A percentile compares a stretch with the other conserved stretches of the same genome.
These are phyloP conservation scores for Rugalucina vietnamica DNA, from an alignment of 2,888 invertebrate genomes.

Conservation along the genomic window DNA sequence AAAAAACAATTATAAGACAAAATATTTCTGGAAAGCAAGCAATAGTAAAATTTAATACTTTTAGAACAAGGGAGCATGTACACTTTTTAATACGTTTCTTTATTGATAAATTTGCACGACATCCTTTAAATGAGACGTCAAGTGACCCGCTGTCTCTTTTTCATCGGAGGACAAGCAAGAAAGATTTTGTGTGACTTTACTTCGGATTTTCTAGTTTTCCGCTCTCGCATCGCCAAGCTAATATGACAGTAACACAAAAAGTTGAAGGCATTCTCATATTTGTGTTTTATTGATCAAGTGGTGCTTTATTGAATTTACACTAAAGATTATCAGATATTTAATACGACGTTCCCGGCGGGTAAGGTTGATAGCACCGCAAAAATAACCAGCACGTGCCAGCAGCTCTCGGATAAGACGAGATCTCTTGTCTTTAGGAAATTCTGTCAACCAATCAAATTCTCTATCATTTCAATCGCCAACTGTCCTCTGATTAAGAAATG, in stretches of 20 bases:
- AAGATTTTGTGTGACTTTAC: background rate
- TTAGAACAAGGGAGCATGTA: too few relatives aligned
- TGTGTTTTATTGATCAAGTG: background rate
- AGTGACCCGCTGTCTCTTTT: too few relatives aligned
- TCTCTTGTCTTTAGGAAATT: constrained; percentile 42
- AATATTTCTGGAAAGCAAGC: too few relatives aligned
- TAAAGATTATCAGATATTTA: background rate
- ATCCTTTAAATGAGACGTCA: too few relatives aligned
- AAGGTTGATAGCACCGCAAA: constrained; percentile 2
- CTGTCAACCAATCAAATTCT: constrained; percentile 5
- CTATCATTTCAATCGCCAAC: background rate
- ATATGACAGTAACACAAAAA: background rate
- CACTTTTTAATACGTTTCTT: too few relatives aligned
- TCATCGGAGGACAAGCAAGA: background rate
- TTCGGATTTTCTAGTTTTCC: background rate
- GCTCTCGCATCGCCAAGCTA: background rate
- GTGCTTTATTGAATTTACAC: background rate
- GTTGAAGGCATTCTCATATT: background rate
- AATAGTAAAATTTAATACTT: too few relatives aligned
- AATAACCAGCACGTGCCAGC: constrained; percentile 38
- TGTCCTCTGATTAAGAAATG: background rate
- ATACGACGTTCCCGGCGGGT: background rate
- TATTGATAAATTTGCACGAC: too few relatives aligned
- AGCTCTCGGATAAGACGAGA: constrained; percentile 40
- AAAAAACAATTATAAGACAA: too few relatives aligned